A percentile compares a stretch with the other conserved stretches of the same genome.
Evolutionary conservation across 2,888 invertebrate species (phyloP).

Genomic region (Dicyrtoma fusca): DNA sequence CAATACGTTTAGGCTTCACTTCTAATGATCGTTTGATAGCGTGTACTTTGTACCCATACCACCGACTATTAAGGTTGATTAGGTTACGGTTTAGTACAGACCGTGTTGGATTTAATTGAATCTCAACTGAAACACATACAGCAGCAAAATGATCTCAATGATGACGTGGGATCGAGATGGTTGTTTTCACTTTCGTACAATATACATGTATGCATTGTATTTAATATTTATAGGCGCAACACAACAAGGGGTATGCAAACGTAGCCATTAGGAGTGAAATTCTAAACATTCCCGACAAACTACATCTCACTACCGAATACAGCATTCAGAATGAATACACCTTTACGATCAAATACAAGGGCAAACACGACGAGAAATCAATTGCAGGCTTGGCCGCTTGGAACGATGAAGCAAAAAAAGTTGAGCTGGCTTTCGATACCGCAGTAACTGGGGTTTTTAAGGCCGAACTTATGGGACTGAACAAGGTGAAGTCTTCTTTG

Average conservation of each 20-base stretch:
- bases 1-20: too few relatives aligned
- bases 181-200: too few relatives aligned
- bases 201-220: too few relatives aligned
- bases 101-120: conserved; percentile 1
- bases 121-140: background rate
- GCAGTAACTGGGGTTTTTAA: background rate
- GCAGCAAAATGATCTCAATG: background rate
- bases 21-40: too few relatives aligned
- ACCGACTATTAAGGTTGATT: too few relatives aligned
- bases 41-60: too few relatives aligned
- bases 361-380: background rate
- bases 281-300: background rate
- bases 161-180: too few relatives aligned
- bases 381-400: background rate
- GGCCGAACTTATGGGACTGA: conserved; percentile 4
- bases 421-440: background rate
- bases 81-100: too few relatives aligned
- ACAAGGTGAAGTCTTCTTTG: conserved; percentile 6
- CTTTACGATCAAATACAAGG: background rate
- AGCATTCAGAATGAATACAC: background rate
- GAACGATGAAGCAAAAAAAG: background rate
- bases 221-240: conserved; percentile 1
- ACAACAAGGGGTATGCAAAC: conserved; percentile 6
- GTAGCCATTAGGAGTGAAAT: conserved; percentile 9
- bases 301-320: background rate